Conservation (phyloP, 1,140 invertebrate species). For the Drosophila kepulauana region DNA sequence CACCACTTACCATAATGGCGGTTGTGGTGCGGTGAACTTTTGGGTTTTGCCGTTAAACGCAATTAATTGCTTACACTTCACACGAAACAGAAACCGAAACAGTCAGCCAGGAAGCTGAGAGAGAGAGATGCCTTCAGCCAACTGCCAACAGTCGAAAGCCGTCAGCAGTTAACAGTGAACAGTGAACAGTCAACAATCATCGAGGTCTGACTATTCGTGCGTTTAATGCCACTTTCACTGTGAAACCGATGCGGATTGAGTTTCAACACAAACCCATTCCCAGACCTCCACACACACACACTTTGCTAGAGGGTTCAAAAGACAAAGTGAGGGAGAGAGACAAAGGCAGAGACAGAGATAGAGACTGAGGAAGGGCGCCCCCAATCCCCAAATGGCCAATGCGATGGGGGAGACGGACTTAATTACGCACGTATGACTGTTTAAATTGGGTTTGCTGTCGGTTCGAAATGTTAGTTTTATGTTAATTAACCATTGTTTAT, state of each 20-base stretch:
- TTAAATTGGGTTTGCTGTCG: constrained; percentile 68
- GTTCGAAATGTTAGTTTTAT: constrained; percentile 77
- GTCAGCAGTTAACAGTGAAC: constrained; percentile 18
- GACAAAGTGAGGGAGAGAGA: too few species aligned
- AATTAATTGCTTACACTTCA: constrained; percentile 49
- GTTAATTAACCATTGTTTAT: constrained; percentile 81
- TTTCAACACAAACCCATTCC: background rate
- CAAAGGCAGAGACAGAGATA: background rate
- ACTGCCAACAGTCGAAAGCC: constrained; percentile 31
- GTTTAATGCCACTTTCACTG: constrained; percentile 62
- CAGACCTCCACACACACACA: background rate
- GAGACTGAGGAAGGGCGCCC: background rate
- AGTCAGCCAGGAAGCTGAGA: constrained; percentile 22
- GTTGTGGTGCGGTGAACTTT: constrained; percentile 27
- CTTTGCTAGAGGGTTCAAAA: background rate
- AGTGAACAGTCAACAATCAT: constrained; percentile 17
- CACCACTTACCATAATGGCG: constrained; percentile 44
- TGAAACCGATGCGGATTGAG: constrained; percentile 44
- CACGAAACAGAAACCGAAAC: constrained; percentile 7
- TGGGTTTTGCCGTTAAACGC: constrained; percentile 42
- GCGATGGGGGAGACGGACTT: constrained; percentile 25
- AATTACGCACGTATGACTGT: constrained; percentile 79
- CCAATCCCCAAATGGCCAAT: background rate
- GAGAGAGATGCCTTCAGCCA: constrained; percentile 4
- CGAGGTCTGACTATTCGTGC: constrained; percentile 54